Evolutionary conservation across 2,888 invertebrate species (phyloP), one percentile per base, ranked within the genome.

Genomic region (Steinernema hermaphroditum): DNA sequence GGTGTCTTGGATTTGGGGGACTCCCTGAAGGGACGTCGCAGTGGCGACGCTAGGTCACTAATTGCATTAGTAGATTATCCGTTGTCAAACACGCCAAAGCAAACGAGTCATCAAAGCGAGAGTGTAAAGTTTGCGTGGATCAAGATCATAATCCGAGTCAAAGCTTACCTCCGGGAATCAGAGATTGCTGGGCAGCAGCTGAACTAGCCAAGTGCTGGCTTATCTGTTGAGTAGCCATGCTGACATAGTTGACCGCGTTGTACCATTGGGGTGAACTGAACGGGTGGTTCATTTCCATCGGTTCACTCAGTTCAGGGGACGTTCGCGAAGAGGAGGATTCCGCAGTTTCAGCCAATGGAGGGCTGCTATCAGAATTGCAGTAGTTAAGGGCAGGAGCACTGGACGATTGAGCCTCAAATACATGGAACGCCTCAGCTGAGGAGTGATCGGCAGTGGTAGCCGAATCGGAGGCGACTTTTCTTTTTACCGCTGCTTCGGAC

Each of bases 221-320:
- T 29, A 72, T 44, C 29, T 72, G 72, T 27, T 49, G 72, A 43
- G 41, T 72, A 32, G 72, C 72, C 69, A 72, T 72, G 72, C 72
- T 72, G 41, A 72, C 32, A 44, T 72, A 72, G 32, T 72, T 72
- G 2, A 72, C 44, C 9, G 72, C 72, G 29, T 72, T 72, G 72
- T 72, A 72, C 72, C 72, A 72, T 19, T 71, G 54, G n/a, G 57
- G 57, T 12, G 62, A 62, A 32, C 29, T 62, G 32, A 62, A 62
- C n/a, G 62, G 62, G 2, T 62, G 62, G 62, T 62, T 62, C 62
- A 62, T 29, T 16, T 62, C 62, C 29, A 27, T 8, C 6, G 62
- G 32, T 32, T 62, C 62, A 32, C 2, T 16, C 2, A 32, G 12
- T 29, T 62, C 62, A 14, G 62, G 62, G 16, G 62, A 32, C 1